These are phyloP conservation scores for Chloroclystis v-ata DNA, from an alignment of 2,888 invertebrate genomes.

Conservation along the genomic window DNA sequence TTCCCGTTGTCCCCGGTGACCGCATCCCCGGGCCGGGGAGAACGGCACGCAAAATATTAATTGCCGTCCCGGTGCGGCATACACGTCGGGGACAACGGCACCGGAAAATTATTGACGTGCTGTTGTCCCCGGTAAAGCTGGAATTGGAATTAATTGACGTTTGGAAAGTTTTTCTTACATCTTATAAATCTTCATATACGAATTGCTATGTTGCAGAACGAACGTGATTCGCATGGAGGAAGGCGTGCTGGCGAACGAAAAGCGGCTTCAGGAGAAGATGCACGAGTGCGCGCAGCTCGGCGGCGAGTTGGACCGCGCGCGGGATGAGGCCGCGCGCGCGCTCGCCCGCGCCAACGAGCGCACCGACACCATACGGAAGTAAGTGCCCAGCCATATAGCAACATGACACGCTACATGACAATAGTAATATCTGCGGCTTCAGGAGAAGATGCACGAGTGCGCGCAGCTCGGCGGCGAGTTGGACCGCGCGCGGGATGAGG, in stretches of 20 bases:
- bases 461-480: slow-evolving; percentile 81
- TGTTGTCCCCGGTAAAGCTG: too few relatives aligned
- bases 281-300: slow-evolving; percentile 82
- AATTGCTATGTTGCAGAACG: slow-evolving; percentile 34
- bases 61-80: too few relatives aligned
- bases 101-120: too few relatives aligned
- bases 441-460: slow-evolving; percentile 83
- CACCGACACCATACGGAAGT: slow-evolving; percentile 80
- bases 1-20: too few relatives aligned
- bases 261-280: slow-evolving; percentile 81
- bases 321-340: slow-evolving; percentile 83
- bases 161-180: too few relatives aligned
- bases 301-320: slow-evolving; percentile 80
- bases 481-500: slow-evolving; percentile 82
- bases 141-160: too few relatives aligned
- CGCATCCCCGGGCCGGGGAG: too few relatives aligned
- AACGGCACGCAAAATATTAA: too few relatives aligned
- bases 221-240: slow-evolving; percentile 79
- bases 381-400: slow-evolving; percentile 44
- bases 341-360: slow-evolving; percentile 81
- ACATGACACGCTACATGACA: too few relatives aligned
- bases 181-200: neutral
- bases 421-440: too few relatives aligned
- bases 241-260: slow-evolving; percentile 76
- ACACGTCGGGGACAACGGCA: too few relatives aligned